Conservation (phyloP, 1,140 invertebrate species). For the Orussus abietinus region DNA sequence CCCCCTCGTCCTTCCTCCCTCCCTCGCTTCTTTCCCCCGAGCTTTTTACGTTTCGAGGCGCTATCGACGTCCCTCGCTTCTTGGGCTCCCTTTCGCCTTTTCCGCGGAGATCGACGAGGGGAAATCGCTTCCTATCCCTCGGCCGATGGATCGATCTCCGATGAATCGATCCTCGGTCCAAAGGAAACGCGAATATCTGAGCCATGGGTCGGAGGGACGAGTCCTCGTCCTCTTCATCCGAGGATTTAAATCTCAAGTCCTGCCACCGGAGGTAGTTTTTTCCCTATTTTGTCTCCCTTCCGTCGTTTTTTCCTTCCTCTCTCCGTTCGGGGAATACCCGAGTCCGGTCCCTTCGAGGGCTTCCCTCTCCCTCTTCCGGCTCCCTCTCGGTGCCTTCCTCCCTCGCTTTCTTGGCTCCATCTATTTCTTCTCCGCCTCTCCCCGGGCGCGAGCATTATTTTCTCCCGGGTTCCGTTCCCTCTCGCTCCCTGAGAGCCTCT, state of each 20-base stretch:
- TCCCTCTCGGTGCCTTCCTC: conserved; percentile 11
- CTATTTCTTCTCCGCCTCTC: conserved; percentile 13
- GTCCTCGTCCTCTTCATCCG: no score
- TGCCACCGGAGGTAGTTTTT: no score
- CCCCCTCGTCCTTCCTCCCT: conserved; percentile 7
- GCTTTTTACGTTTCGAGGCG: conserved; percentile 24
- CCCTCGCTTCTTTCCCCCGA: conserved; percentile 19
- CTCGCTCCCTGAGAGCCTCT: conserved; percentile 19
- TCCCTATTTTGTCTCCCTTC: no score
- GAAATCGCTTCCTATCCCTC: no score
- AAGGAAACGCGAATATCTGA: no score
- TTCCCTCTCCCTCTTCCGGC: neutral
- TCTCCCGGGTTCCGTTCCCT: conserved; percentile 8
- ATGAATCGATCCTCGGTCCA: no score
- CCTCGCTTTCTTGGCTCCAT: conserved; percentile 15
- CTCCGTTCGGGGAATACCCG: neutral
- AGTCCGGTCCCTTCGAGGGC: conserved; percentile 6
- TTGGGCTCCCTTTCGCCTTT: conserved; percentile 22
- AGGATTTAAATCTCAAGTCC: no score
- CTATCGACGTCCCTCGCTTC: conserved; percentile 20
- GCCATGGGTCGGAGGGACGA: no score
- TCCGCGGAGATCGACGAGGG: conserved; percentile 21
- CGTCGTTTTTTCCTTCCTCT: conserved; percentile 5
- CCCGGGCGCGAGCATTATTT: no score
- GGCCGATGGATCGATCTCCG: no score